Conservation (phyloP, 2,797 vertebrate species). For the Enteromius argenteus region DNA sequence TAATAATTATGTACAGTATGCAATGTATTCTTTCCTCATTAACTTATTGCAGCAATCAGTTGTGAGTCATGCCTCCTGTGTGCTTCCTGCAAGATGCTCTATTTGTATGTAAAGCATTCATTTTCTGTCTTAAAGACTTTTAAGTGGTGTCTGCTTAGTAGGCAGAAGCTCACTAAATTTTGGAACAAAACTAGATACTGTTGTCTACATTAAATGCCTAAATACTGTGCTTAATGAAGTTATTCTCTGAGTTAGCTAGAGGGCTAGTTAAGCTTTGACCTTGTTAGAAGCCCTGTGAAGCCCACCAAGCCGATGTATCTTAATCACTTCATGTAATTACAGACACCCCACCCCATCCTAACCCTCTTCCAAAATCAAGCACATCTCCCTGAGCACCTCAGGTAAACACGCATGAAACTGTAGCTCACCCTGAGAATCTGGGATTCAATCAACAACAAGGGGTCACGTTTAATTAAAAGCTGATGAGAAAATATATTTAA, state of each 20-base stretch:
- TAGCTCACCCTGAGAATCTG: slow-evolving; percentile 80
- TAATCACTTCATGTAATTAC: slow-evolving; percentile 87
- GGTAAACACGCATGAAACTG: slow-evolving; percentile 89
- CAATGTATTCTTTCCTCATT: background rate
- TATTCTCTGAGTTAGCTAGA: slow-evolving; percentile 6
- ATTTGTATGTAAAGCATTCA: background rate
- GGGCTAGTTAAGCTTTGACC: slow-evolving; percentile 63
- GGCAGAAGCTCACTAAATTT: background rate
- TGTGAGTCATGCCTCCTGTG: background rate
- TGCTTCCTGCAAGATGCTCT: background rate
- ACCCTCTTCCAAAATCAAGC: slow-evolving; percentile 78
- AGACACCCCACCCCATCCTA: slow-evolving; percentile 64
- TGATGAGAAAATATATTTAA: slow-evolving; percentile 99
- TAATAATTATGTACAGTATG: background rate
- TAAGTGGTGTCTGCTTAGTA: background rate
- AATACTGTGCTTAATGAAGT: slow-evolving; percentile 36
- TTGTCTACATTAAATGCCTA: slow-evolving; percentile 4
- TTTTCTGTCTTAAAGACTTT: background rate
- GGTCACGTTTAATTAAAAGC: slow-evolving; percentile 94
- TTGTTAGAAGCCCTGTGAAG: slow-evolving; percentile 70
- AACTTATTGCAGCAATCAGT: background rate
- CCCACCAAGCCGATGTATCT: slow-evolving; percentile 76
- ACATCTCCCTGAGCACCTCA: slow-evolving; percentile 77
- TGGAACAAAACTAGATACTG: background rate
- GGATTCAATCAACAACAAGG: slow-evolving; percentile 89